phyloP scores from a whole-genome alignment of 2,888 invertebrate genomes.

The Chirona hameri region DNA sequence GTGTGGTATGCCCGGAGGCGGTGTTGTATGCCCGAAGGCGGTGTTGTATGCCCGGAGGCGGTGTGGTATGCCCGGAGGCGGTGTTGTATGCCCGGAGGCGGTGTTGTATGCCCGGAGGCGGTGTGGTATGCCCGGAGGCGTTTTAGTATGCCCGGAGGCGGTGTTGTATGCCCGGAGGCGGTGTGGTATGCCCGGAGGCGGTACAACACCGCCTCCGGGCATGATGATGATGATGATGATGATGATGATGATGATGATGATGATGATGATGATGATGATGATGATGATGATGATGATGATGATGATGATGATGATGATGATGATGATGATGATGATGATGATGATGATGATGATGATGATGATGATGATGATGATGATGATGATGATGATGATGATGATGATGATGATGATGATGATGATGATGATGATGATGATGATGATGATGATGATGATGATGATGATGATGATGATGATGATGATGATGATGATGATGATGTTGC shows the following conservation, averaged over 20 bases:
- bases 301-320: conserved; percentile 22
- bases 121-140: too few relatives aligned
- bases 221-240: conserved; percentile 22
- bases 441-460: conserved; percentile 22
- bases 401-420: conserved; percentile 9
- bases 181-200: too few relatives aligned
- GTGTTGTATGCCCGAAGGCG: too few relatives aligned
- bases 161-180: too few relatives aligned
- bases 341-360: conserved; percentile 22
- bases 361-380: conserved; percentile 22
- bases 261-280: conserved; percentile 22
- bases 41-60: too few relatives aligned
- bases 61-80: too few relatives aligned
- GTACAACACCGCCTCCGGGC: background rate
- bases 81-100: too few relatives aligned
- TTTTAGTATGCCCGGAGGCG: too few relatives aligned
- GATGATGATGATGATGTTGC: too few relatives aligned
- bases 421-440: conserved; percentile 22
- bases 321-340: conserved; percentile 22
- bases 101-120: too few relatives aligned
- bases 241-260: conserved; percentile 22
- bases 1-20: too few relatives aligned
- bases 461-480: conserved; percentile 22
- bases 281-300: conserved; percentile 22
- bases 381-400: conserved; percentile 8